Percentiles rank a stretch among this genome's conserved stretches.
These are phyloP conservation scores for Epinephelus cyanopodus DNA, from an alignment of 2,113 vertebrate species.

Conservation along the genomic window DNA sequence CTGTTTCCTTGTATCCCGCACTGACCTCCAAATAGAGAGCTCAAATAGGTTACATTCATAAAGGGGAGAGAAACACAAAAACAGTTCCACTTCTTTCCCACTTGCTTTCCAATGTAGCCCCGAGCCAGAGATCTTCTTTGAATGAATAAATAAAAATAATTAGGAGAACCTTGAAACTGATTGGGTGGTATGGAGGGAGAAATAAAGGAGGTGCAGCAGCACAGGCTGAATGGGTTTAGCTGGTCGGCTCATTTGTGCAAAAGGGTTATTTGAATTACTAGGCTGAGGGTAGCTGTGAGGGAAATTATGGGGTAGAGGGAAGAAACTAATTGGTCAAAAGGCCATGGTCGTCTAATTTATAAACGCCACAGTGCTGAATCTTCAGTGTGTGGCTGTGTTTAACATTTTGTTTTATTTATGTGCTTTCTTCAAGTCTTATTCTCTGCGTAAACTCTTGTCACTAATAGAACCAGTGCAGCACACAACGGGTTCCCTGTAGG, in stretches of 20 bases:
- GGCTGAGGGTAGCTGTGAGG: slow-evolving; percentile 22
- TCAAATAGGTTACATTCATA: slow-evolving; percentile 42
- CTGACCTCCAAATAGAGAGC: slow-evolving; percentile 1
- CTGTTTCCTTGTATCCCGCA: neutral
- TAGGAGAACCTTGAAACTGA: slow-evolving; percentile 52
- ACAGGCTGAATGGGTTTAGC: slow-evolving; percentile 33
- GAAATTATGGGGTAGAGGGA: slow-evolving; percentile 24
- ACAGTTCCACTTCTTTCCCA: slow-evolving; percentile 16
- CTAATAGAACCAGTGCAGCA: slow-evolving; percentile 3
- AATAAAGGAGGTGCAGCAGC: slow-evolving; percentile 16
- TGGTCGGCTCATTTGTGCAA: slow-evolving; percentile 44
- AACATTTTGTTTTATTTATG: slow-evolving; percentile 50
- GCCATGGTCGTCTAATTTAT: slow-evolving; percentile 33
- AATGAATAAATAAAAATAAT: slow-evolving; percentile 59
- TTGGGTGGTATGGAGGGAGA: slow-evolving; percentile 3
- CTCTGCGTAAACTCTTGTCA: slow-evolving; percentile 3
- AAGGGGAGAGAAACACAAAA: slow-evolving; percentile 35
- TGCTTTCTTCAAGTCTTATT: slow-evolving; percentile 6
- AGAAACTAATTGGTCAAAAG: slow-evolving; percentile 66
- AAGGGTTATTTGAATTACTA: slow-evolving; percentile 50
- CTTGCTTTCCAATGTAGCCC: slow-evolving; percentile 57
- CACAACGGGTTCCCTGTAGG: neutral
- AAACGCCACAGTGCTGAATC: slow-evolving; percentile 1
- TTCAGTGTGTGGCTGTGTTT: neutral
- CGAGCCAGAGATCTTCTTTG: slow-evolving; percentile 40